These are phyloP conservation scores for Galaxias olidus DNA, from an alignment of 2,797 vertebrate species.

Conservation along the genomic window DNA sequence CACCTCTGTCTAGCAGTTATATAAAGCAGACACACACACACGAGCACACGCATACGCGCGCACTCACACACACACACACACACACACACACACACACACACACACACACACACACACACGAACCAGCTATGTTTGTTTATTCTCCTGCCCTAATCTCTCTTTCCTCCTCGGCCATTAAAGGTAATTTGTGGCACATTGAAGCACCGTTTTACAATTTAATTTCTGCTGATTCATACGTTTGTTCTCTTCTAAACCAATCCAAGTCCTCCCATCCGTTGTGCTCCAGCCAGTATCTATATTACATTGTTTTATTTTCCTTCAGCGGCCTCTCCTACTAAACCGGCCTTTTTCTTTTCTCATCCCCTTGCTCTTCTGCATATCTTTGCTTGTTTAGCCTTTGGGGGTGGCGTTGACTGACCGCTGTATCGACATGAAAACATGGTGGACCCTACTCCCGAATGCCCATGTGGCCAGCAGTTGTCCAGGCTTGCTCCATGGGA, in stretches of 20 bases:
- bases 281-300: background rate
- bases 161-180: slow-evolving; percentile 52
- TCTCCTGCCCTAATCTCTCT: slow-evolving; percentile 44
- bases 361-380: background rate
- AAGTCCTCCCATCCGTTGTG: too few relatives aligned
- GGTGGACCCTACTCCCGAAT: slow-evolving; percentile 57
- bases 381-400: slow-evolving; percentile 31
- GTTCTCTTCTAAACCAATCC: background rate
- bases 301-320: background rate
- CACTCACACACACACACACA: slow-evolving; percentile 7
- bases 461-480: background rate
- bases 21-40: slow-evolving; percentile 11
- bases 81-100: background rate
- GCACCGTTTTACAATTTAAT: slow-evolving; percentile 45
- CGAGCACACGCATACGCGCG: background rate
- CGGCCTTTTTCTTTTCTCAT: background rate
- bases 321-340: background rate
- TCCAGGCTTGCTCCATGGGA: slow-evolving; percentile 5
- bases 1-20: slow-evolving; percentile 23
- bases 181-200: slow-evolving; percentile 50
- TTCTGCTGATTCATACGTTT: slow-evolving; percentile 26
- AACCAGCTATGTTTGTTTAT: slow-evolving; percentile 19
- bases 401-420: slow-evolving; percentile 32
- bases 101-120: background rate
- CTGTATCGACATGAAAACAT: slow-evolving; percentile 31